Conservation (phyloP, 1,140 invertebrate species). For the Oryctes rhinoceros region DNA sequence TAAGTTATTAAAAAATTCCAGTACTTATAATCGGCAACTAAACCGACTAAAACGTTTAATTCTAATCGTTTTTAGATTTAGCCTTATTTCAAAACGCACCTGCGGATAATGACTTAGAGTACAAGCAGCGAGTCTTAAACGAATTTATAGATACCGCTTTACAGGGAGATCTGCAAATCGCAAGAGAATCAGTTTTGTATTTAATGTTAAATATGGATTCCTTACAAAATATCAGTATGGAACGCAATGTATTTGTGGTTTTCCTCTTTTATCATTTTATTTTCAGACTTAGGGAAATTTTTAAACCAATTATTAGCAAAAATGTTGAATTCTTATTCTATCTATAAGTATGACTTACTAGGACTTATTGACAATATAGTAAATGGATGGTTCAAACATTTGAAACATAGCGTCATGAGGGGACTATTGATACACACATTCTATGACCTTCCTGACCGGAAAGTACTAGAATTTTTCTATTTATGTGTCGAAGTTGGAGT, state of each 20-base stretch:
- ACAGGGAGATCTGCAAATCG: neutral
- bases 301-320: conserved; percentile 18
- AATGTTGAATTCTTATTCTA: conserved; percentile 17
- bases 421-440: neutral
- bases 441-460: conserved; percentile 8
- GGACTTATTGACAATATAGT: conserved; percentile 22
- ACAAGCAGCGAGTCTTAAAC: conserved; percentile 20
- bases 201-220: conserved; percentile 22
- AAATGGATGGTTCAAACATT: conserved; percentile 34
- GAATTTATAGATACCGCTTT: neutral
- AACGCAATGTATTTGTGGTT: neutral
- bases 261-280: neutral
- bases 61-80: neutral
- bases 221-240: neutral
- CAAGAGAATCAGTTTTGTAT: neutral
- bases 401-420: conserved; percentile 19
- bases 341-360: neutral
- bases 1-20: conserved; percentile 6
- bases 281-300: conserved; percentile 7
- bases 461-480: conserved; percentile 27
- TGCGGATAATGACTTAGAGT: neutral
- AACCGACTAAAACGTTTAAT: neutral
- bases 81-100: neutral
- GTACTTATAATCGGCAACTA: neutral
- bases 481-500: conserved; percentile 14